These are phyloP conservation scores for Drosophila biarmipes DNA, from an alignment of 1,140 invertebrate species.

Conservation along the genomic window DNA sequence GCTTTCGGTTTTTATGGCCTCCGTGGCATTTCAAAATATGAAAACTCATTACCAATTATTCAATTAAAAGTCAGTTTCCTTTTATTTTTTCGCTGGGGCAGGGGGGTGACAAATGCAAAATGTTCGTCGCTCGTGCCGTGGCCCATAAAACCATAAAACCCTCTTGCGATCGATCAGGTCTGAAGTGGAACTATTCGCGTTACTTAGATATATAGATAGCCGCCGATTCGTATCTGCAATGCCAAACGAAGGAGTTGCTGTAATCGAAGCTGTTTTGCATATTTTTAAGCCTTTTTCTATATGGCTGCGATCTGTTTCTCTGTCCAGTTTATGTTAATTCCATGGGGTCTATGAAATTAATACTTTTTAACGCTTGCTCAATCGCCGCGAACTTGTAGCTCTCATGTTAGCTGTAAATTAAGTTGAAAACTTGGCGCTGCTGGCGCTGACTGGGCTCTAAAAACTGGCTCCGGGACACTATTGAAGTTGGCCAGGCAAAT, in stretches of 20 bases:
- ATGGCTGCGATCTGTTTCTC: conserved; percentile 34
- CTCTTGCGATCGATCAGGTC: conserved; percentile 27
- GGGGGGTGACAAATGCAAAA: conserved; percentile 50
- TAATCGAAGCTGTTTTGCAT: conserved; percentile 80
- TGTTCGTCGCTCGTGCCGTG: conserved; percentile 65
- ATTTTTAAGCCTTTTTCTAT: conserved; percentile 70
- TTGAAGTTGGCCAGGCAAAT: conserved; percentile 65
- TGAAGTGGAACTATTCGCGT: conserved; percentile 32
- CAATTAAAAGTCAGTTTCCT: conserved; percentile 34
- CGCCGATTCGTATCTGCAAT: conserved; percentile 29
- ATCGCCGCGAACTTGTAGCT: conserved; percentile 81
- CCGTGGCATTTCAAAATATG: conserved; percentile 58
- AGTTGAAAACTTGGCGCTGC: conserved; percentile 79
- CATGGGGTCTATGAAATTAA: conserved; percentile 78
- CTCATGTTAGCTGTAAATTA: conserved; percentile 83
- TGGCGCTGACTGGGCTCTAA: conserved; percentile 45
- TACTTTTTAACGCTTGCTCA: conserved; percentile 82
- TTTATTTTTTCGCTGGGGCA: background rate
- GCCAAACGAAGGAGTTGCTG: conserved; percentile 30
- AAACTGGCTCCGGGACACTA: conserved; percentile 45
- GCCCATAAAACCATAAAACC: conserved; percentile 43
- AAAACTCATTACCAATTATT: conserved; percentile 65
- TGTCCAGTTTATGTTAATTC: conserved; percentile 78
- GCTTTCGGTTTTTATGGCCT: conserved; percentile 54
- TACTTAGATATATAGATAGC: conserved; percentile 41